Conservation (phyloP, 2,888 invertebrate species). For the Xanthorhoe spadicearia region DNA sequence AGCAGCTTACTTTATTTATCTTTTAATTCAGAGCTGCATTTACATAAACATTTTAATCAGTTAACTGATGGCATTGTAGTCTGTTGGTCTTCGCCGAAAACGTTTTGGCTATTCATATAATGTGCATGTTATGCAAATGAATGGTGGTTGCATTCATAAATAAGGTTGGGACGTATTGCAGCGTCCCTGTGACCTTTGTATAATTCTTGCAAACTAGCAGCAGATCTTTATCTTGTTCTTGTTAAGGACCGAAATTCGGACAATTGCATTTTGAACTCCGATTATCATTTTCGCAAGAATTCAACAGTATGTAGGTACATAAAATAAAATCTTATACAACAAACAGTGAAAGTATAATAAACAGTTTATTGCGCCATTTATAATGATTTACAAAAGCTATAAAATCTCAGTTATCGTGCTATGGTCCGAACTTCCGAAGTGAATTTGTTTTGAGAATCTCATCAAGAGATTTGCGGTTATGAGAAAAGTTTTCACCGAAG, state of each 20-base stretch:
- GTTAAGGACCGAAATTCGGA: background rate
- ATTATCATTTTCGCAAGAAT: background rate
- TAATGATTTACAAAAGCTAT: slow-evolving; percentile 54
- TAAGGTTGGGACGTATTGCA: slow-evolving; percentile 15
- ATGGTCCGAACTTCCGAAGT: slow-evolving; percentile 38
- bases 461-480: slow-evolving; percentile 41
- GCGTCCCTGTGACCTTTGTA: slow-evolving; percentile 9
- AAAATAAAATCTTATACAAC: slow-evolving; percentile 2
- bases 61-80: slow-evolving; percentile 27
- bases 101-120: slow-evolving; percentile 15
- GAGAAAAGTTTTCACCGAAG: slow-evolving; percentile 39
- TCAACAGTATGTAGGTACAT: background rate
- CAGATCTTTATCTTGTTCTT: slow-evolving; percentile 6
- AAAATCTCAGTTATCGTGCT: slow-evolving; percentile 56
- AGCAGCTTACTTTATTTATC: slow-evolving; percentile 2
- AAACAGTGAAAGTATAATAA: slow-evolving; percentile 20
- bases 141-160: slow-evolving; percentile 18
- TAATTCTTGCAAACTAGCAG: slow-evolving; percentile 15
- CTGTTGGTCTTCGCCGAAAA: slow-evolving; percentile 25
- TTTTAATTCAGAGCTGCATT: slow-evolving; percentile 7
- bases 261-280: background rate
- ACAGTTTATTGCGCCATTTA: slow-evolving; percentile 42
- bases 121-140: slow-evolving; percentile 20
- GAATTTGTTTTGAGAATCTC: slow-evolving; percentile 41
- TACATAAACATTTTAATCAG: slow-evolving; percentile 5